These are phyloP conservation scores for Linyphia triangularis DNA, from an alignment of 2,888 invertebrate species.

Conservation along the genomic window DNA sequence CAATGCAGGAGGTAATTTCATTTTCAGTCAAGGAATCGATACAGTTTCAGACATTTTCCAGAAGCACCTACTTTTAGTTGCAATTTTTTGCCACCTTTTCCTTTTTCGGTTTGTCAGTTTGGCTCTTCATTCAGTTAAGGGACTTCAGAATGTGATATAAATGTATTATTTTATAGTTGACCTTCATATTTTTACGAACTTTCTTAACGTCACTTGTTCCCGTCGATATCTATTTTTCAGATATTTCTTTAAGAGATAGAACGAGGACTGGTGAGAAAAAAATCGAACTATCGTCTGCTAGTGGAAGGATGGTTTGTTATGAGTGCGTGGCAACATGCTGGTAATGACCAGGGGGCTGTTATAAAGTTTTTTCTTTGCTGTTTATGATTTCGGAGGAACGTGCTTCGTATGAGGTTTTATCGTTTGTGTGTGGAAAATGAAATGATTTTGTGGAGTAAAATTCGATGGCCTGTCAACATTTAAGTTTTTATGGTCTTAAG, in stretches of 20 bases:
- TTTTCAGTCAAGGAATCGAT: neutral
- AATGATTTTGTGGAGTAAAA: neutral
- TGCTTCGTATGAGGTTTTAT: neutral
- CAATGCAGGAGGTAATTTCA: neutral
- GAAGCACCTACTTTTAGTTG: neutral
- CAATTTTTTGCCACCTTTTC: neutral
- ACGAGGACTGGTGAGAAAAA: neutral
- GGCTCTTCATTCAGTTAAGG: neutral
- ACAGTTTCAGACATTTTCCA: neutral
- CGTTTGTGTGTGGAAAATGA: neutral
- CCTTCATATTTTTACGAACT: neutral
- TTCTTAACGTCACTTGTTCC: neutral
- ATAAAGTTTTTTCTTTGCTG: neutral
- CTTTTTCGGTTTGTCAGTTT: neutral
- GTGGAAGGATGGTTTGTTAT: neutral
- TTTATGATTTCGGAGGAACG: neutral
- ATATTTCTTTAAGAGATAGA: neutral
- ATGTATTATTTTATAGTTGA: neutral
- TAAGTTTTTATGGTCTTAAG: no score
- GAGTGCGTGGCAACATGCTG: neutral
- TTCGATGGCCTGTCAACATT: neutral
- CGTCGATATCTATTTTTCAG: neutral
- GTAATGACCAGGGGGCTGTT: neutral
- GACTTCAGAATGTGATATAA: neutral
- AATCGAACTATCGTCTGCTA: neutral